Conservation (phyloP, 1,140 invertebrate genomes). For the Pectinophora gossypiella region DNA sequence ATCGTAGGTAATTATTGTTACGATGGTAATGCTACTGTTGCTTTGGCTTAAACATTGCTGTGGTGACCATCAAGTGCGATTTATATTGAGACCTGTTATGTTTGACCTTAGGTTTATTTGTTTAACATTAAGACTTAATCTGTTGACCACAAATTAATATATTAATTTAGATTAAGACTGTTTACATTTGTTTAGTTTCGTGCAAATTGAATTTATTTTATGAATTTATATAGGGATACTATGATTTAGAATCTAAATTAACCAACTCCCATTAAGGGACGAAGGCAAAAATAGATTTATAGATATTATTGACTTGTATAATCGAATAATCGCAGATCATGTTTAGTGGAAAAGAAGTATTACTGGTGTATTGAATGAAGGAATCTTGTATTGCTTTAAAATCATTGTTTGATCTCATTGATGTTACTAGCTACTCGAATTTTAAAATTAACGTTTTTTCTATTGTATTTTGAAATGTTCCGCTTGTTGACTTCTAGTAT, state of each 20-base stretch:
- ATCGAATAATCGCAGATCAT: not conserved
- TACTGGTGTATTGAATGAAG: too few species aligned
- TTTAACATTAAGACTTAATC: constrained; percentile 14
- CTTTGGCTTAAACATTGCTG: constrained; percentile 62
- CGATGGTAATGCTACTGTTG: constrained; percentile 44
- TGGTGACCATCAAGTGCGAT: constrained; percentile 32
- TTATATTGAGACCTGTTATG: constrained; percentile 31
- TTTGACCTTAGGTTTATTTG: constrained; percentile 36
- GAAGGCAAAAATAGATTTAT: too few species aligned
- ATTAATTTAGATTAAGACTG: not conserved
- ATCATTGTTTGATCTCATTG: not conserved
- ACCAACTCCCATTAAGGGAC: too few species aligned
- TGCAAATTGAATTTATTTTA: not conserved
- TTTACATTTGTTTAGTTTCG: not conserved
- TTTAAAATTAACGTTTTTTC: constrained; percentile 9
- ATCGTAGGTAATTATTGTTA: constrained; percentile 15
- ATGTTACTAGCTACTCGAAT: not conserved
- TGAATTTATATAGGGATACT: too few species aligned
- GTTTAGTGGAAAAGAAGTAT: too few species aligned
- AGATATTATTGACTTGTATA: not conserved
- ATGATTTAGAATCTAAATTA: too few species aligned
- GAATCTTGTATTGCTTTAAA: not conserved
- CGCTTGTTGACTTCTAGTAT: constrained; percentile 38
- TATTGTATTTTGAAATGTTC: constrained; percentile 13
- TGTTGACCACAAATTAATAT: constrained; percentile 21